These are phyloP conservation scores for Lepidochitona cinerea DNA, from an alignment of 2,888 invertebrate genomes.

Conservation along the genomic window DNA sequence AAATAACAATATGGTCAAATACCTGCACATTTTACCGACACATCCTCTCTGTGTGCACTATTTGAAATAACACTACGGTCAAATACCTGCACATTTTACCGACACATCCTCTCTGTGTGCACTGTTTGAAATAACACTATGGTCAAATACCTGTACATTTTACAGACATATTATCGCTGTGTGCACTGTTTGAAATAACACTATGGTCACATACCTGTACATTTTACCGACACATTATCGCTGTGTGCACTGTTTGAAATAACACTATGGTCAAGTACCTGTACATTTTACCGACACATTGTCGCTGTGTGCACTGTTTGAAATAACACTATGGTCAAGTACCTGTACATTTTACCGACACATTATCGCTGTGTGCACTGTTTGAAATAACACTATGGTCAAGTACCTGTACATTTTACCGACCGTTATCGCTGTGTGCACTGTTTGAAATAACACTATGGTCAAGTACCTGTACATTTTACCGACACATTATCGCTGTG, in stretches of 20 bases:
- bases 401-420: background rate
- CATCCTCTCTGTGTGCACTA: background rate
- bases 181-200: constrained; percentile 82
- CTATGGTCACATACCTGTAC: constrained; percentile 50
- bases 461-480: background rate
- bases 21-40: background rate
- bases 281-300: background rate
- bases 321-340: too few species aligned
- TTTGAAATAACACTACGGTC: too few species aligned
- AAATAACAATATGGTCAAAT: too few species aligned
- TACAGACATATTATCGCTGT: constrained; percentile 78
- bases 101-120: constrained; percentile 81
- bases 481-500: background rate
- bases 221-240: constrained; percentile 75
- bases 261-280: constrained; percentile 33
- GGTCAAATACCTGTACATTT: background rate
- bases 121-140: constrained; percentile 82
- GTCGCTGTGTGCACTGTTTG: background rate
- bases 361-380: too few species aligned
- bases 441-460: background rate
- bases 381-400: too few species aligned
- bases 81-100: background rate
- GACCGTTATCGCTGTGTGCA: background rate
- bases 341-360: background rate
- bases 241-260: constrained; percentile 81